A percentile compares a stretch with the other conserved stretches of the same genome.
Conservation (phyloP, 2,113 vertebrate genomes). For the Peromyscus californicus region DNA sequence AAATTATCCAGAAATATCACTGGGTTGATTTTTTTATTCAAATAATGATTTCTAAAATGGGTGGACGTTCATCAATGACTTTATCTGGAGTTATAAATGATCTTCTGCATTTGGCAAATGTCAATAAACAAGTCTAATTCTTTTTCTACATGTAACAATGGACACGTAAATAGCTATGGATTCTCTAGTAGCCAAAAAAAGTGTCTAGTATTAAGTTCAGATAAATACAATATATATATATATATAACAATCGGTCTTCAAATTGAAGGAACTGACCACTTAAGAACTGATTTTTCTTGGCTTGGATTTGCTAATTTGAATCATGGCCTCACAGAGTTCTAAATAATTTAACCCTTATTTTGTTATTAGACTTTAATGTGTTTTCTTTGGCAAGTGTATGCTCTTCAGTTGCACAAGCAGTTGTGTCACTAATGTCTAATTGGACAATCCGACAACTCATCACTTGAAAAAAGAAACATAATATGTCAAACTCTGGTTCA, state of each 20-base stretch:
- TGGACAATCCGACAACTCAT: neutral
- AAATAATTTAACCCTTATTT: neutral
- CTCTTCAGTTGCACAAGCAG: neutral
- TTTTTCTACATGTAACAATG: neutral
- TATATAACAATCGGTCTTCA: neutral
- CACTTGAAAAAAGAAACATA: neutral
- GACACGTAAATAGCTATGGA: neutral
- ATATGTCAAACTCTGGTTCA: neutral
- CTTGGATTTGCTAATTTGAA: neutral
- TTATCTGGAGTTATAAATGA: neutral
- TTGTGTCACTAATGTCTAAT: neutral
- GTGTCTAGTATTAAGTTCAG: neutral
- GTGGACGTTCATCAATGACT: neutral
- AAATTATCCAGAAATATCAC: neutral
- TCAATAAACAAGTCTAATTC: neutral
- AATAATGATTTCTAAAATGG: neutral
- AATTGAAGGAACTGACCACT: neutral
- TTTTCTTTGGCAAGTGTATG: neutral
- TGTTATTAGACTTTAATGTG: neutral
- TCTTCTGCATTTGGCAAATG: neutral
- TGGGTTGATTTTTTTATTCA: neutral
- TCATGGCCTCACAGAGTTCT: neutral
- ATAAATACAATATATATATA: conserved; percentile 2
- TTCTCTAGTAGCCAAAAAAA: neutral
- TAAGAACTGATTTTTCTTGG: neutral